phyloP scores from a whole-genome alignment of 2,113 vertebrate genomes.

The Ptilorrhoa leucosticta region DNA sequence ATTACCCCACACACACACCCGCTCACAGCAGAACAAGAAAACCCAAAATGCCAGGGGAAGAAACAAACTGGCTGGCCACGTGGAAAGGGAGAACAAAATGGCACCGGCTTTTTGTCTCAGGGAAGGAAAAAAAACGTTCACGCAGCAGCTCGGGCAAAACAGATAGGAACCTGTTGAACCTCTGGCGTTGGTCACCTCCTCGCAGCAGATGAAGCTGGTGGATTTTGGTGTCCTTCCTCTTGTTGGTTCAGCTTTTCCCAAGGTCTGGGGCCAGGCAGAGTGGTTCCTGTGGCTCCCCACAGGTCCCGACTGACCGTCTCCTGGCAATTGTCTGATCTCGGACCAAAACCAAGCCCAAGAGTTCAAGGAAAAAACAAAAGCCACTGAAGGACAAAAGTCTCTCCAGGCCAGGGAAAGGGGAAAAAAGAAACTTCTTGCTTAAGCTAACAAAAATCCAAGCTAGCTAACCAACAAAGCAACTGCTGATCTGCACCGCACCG shows the following conservation, averaged over 20 bases:
- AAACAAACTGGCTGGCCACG: not conserved
- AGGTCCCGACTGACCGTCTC: rapidly evolving
- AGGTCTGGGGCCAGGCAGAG: not conserved
- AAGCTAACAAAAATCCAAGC: no score
- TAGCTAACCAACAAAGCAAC: no score
- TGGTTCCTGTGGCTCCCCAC: not conserved
- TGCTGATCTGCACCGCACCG: rapidly evolving
- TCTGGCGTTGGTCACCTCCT: not conserved
- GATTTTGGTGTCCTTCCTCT: not conserved
- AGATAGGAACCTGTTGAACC: no score
- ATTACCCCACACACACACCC: not conserved
- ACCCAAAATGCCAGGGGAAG: not conserved
- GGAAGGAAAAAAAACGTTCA: not conserved
- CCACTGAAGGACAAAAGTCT: not conserved
- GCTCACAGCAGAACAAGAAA: not conserved
- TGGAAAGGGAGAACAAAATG: rapidly evolving
- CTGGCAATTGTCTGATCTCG: not conserved
- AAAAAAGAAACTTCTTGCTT: not conserved
- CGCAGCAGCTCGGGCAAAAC: rapidly evolving
- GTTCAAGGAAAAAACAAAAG: not conserved
- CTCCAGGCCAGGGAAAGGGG: not conserved
- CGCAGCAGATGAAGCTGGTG: not conserved
- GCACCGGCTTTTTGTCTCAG: not conserved
- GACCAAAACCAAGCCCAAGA: not conserved
- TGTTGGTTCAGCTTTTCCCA: not conserved